These are phyloP conservation scores for Echinometra lucunter DNA, from an alignment of 53 echinoderm and acorn worm genomes.

Conservation along the genomic window DNA sequence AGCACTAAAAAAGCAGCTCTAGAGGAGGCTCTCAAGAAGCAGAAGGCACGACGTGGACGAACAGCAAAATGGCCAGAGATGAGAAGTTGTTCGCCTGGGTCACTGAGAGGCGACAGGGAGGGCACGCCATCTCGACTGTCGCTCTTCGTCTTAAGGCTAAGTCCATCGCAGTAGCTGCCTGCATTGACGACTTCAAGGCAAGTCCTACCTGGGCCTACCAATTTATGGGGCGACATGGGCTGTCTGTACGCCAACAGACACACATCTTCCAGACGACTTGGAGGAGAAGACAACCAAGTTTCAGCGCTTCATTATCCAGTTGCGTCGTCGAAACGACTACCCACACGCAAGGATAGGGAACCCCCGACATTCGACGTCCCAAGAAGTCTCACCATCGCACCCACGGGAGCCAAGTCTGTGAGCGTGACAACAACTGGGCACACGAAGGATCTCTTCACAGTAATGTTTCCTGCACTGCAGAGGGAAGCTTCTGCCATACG, in stretches of 20 bases:
- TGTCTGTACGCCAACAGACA: background rate
- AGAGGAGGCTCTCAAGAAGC: background rate
- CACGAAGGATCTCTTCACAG: slow-evolving; percentile 58
- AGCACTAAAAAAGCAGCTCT: background rate
- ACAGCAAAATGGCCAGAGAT: background rate
- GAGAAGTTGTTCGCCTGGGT: slow-evolving; percentile 51
- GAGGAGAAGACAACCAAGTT: slow-evolving; percentile 45
- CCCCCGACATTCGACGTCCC: slow-evolving; percentile 38
- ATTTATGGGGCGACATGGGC: slow-evolving; percentile 20
- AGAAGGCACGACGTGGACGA: background rate
- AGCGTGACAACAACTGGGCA: slow-evolving; percentile 27
- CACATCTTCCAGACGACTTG: slow-evolving; percentile 16
- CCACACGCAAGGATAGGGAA: slow-evolving; percentile 43
- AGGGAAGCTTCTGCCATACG: slow-evolving; percentile 57
- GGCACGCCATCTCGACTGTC: background rate
- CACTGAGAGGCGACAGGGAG: background rate
- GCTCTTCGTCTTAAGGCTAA: background rate
- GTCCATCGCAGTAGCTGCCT: background rate
- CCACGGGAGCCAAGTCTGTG: slow-evolving; percentile 36
- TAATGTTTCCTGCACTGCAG: too few species aligned
- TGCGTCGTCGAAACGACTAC: slow-evolving; percentile 16
- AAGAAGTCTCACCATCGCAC: slow-evolving; percentile 36
- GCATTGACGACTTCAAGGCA: slow-evolving; percentile 52
- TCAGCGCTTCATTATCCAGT: slow-evolving; percentile 40
- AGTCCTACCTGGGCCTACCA: background rate